These are phyloP conservation scores for Drosophila hydei DNA, from an alignment of 1,140 invertebrate genomes.

Conservation along the genomic window DNA sequence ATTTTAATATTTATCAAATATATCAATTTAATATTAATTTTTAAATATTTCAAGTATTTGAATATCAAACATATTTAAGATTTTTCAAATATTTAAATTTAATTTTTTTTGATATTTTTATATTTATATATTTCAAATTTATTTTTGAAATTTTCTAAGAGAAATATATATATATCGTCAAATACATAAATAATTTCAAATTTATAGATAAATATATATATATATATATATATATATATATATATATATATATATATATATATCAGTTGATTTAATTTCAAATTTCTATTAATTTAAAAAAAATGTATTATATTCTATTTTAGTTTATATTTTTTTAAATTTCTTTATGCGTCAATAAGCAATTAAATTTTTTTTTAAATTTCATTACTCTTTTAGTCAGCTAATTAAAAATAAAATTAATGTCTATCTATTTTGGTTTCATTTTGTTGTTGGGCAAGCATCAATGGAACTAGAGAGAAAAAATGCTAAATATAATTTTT, in stretches of 20 bases:
- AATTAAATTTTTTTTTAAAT: not conserved
- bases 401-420: slow-evolving; percentile 1
- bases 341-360: no score
- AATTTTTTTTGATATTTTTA: not conserved
- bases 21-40: no score
- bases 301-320: no score
- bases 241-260: not conserved
- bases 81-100: not conserved
- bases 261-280: not conserved
- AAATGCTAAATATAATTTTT: not conserved
- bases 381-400: not conserved
- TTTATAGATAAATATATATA: not conserved
- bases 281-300: not conserved
- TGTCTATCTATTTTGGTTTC: not conserved
- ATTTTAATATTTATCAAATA: no score
- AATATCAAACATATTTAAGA: not conserved
- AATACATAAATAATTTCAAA: not conserved
- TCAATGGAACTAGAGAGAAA: not conserved
- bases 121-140: no score
- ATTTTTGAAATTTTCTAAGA: no score
- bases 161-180: not conserved
- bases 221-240: not conserved
- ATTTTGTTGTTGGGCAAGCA: not conserved
- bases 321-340: no score
- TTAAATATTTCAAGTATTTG: not conserved